These are phyloP conservation scores for Dolichotis patagonum DNA, from an alignment of 2,113 vertebrate genomes.

Conservation along the genomic window DNA sequence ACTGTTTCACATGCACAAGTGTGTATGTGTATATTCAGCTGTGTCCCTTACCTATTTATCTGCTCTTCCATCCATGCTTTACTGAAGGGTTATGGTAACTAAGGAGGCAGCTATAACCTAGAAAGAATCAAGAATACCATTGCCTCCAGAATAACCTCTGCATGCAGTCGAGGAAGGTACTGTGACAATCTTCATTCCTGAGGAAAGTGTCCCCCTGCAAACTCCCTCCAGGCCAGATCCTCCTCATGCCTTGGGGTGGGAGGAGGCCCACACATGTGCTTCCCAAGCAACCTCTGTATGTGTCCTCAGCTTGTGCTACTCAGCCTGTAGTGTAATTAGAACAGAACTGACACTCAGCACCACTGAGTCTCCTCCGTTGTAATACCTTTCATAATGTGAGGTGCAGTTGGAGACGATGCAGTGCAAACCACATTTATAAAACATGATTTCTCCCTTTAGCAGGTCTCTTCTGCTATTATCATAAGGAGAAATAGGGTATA, in stretches of 20 bases:
- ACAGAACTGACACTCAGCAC: background rate
- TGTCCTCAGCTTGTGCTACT: background rate
- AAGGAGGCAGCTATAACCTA: background rate
- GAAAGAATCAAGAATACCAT: background rate
- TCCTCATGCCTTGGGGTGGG: background rate
- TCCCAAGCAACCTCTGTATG: background rate
- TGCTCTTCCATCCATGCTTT: background rate
- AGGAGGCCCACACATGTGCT: fast-evolving
- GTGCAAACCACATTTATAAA: background rate
- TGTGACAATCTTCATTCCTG: background rate
- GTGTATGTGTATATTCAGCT: too few relatives aligned
- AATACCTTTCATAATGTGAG: background rate
- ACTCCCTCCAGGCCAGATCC: fast-evolving
- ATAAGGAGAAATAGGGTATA: background rate
- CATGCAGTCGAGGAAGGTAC: too few relatives aligned
- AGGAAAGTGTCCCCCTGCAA: background rate
- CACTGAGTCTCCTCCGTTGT: background rate
- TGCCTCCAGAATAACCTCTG: background rate
- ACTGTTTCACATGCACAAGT: background rate
- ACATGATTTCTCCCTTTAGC: background rate
- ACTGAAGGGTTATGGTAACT: background rate
- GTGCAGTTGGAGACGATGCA: background rate
- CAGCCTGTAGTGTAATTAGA: background rate
- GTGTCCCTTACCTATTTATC: background rate
- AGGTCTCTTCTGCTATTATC: background rate